Evolutionary conservation across 2,113 vertebrate genomes (phyloP), one percentile per base, ranked within the genome.

Genomic region (Mionectes macconnelli): DNA sequence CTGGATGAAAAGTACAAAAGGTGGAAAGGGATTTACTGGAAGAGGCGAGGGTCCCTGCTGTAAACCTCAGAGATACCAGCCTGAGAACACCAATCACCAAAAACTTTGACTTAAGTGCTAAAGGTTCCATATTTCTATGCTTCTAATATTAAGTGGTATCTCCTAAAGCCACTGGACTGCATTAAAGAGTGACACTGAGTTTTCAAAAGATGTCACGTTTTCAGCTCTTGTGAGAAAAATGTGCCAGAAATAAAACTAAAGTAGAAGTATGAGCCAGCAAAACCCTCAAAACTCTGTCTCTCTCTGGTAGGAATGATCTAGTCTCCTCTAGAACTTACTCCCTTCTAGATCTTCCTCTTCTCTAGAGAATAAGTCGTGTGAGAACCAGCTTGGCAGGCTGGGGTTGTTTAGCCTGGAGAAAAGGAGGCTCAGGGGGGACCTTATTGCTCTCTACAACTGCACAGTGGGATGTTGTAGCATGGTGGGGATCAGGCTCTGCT

Each of bases 251-350:
- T 35, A 30, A 84, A 80, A 45, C 5, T 24, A 57, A 45, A 0
- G 0, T 30, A 44, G 4, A 67, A 40, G 14, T 11, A 5, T 16
- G 3, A 89, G 10, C 10, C 1, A 1, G 8, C 8, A 82, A 37
- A 88, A 53, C 24, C 2, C 19, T 45, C 55, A 20, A 76, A 35
- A 20, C 11, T 53, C 3, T 53, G 4, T 2, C 8, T 15, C 14
- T 23, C 12, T 87, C 18, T 44, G 8, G 22, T 4, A 56, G 3
- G 5, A 60, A 52, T 50, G 3, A 72, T 22, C 28, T 23, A 33
- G 19, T 20, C n/a, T 40, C 10, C 8, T 30, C 39, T 42, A 30
- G 27, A 40, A 30, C 28, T 53, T 53, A 53, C 52, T 11, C 35
- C 42, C 11, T 14, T 22, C 40, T 64, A 31, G 19, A 30, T 27